These are phyloP conservation scores for Drosophila subsilvestris DNA, from an alignment of 2,888 invertebrate species.

Conservation along the genomic window DNA sequence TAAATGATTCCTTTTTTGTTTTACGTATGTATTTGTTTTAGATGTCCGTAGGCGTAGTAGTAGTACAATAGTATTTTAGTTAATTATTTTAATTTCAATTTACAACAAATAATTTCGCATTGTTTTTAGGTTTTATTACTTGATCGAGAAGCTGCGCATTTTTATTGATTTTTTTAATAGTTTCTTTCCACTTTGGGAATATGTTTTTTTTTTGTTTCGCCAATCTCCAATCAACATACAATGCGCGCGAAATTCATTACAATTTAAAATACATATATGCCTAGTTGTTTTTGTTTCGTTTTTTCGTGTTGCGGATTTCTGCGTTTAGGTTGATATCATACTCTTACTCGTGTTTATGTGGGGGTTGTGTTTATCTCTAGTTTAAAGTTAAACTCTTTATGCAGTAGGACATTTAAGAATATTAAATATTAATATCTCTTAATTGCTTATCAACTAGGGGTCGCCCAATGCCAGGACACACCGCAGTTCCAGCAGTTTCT, in stretches of 20 bases:
- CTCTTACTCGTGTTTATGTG: slow-evolving; percentile 7
- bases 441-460: slow-evolving; percentile 37
- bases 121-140: slow-evolving; percentile 27
- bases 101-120: slow-evolving; percentile 70
- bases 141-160: slow-evolving; percentile 44
- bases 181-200: background rate
- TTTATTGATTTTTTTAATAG: slow-evolving; percentile 19
- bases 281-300: slow-evolving; percentile 29
- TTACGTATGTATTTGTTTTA: slow-evolving; percentile 23
- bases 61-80: slow-evolving; percentile 33
- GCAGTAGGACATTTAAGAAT: slow-evolving; percentile 71
- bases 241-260: slow-evolving; percentile 64
- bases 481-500: background rate
- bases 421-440: slow-evolving; percentile 79
- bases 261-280: slow-evolving; percentile 51
- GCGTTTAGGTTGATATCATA: slow-evolving; percentile 34
- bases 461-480: slow-evolving; percentile 28
- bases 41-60: slow-evolving; percentile 33
- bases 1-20: slow-evolving; percentile 19
- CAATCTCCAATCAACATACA: slow-evolving; percentile 47
- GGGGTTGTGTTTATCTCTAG: slow-evolving; percentile 26
- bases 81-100: slow-evolving; percentile 58
- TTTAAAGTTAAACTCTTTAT: slow-evolving; percentile 63
- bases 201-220: slow-evolving; percentile 27
- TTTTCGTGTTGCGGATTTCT: slow-evolving; percentile 28